Evolutionary conservation across 2,888 invertebrate species (phyloP).

Genomic region (Yponomeuta cagnagella): DNA sequence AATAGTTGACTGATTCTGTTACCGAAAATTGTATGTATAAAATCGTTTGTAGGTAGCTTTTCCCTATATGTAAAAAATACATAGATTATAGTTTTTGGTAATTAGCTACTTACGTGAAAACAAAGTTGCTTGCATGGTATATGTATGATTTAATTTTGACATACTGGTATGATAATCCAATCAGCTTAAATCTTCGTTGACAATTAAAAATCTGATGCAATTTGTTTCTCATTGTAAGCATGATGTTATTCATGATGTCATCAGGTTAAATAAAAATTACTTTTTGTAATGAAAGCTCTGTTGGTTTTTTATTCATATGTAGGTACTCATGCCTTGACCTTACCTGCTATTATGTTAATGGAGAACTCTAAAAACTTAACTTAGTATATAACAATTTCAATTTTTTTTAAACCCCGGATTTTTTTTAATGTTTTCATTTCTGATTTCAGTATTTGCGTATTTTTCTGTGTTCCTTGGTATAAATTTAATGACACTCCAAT

Average conservation of each 20-base stretch:
- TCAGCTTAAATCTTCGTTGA: neutral
- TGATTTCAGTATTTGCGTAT: too few relatives aligned
- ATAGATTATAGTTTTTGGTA: neutral
- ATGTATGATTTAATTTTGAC: neutral
- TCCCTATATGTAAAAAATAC: neutral
- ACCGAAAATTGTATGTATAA: neutral
- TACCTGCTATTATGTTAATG: too few relatives aligned
- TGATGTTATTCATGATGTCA: neutral
- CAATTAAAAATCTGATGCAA: neutral
- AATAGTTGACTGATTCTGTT: neutral
- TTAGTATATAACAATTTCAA: too few relatives aligned
- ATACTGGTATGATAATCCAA: neutral
- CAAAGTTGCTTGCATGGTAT: neutral
- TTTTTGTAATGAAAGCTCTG: neutral
- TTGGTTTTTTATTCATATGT: too few relatives aligned
- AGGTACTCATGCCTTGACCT: too few relatives aligned
- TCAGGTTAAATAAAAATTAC: neutral
- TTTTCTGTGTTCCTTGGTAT: too few relatives aligned
- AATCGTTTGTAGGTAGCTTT: neutral
- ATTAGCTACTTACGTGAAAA: neutral
- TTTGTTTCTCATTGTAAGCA: neutral
- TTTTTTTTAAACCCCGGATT: too few relatives aligned
- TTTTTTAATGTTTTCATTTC: too few relatives aligned
- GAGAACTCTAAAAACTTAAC: too few relatives aligned
- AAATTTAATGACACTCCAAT: too few relatives aligned